Evolutionary conservation across 2,797 vertebrate genomes (phyloP), one percentile per base, ranked within the genome.

Genomic region (Arrhamphus sclerolepis): DNA sequence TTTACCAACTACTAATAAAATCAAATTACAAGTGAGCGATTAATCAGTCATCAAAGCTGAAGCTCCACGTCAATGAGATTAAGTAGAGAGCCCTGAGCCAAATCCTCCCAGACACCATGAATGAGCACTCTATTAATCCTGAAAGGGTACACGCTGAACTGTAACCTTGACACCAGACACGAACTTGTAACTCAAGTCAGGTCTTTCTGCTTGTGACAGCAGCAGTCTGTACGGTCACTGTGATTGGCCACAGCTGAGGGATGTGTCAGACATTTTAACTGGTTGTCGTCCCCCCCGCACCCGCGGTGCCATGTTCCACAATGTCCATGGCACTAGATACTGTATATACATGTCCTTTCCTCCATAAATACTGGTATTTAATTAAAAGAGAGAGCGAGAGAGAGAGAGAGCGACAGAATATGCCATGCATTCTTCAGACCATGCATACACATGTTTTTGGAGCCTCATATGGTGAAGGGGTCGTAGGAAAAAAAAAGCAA

Each of bases 251-350:
- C 56, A 6, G 1, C 58, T 50, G 16, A 18, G 9, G 44, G 14
- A 44, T 21, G 20, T 46, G 40, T 47, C 63, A 9, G 6, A 24
- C 2, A 3, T 1, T 0, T 38, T 46, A 20, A 38, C 52, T 57
- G 44, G 39, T 40, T 11, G 41, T 16, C 51, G 21, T 39, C 34
- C 52, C 21, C 34, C 38, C 7, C 0, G 2, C 48, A 56, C 43
- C 50, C 66, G 49, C 50, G 65, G 22, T 38, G 20, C 48, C 43
- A 56, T 14, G 65, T 48, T 46, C 63, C 57, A 61, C 44, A 8
- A 46, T 67, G 69, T 58, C 64, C 59, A 67, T 71, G 58, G 50
- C 75, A 63, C 24, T 5, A 38, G 3, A 16, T 16, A n/a, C n/a
- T n/a, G 34, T 3, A 38, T 16, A 13, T 13, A 14, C 34, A 26